phyloP scores from a whole-genome alignment of 2,113 vertebrate genomes.

The Tupaia tana region DNA sequence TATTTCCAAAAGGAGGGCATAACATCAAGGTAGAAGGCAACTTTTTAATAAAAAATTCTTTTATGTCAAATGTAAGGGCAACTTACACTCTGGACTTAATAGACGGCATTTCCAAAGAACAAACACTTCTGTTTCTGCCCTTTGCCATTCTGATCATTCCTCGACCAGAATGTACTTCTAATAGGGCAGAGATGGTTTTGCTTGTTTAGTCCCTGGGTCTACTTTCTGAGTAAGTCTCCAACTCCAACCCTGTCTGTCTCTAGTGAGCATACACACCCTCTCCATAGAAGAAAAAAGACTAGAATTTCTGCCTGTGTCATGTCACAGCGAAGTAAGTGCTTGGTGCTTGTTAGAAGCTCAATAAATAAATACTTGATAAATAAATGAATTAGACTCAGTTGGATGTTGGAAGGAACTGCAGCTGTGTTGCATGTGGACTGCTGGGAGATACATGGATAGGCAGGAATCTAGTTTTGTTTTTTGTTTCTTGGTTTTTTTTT shows the following conservation, averaged over 20 bases:
- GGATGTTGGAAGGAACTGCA: background rate
- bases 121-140: background rate
- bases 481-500: no score
- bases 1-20: background rate
- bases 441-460: background rate
- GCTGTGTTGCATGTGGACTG: background rate
- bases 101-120: constrained; percentile 32
- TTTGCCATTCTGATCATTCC: background rate
- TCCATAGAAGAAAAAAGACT: no score
- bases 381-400: background rate
- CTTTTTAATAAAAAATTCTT: background rate
- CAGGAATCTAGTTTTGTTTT: no score
- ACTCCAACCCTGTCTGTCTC: no score
- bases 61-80: background rate
- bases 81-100: background rate
- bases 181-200: background rate
- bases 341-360: background rate
- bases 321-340: background rate
- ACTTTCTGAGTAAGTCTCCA: no score
- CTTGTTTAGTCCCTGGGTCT: no score
- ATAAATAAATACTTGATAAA: constrained; percentile 55
- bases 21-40: background rate
- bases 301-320: background rate
- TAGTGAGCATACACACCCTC: no score
- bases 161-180: background rate